A percentile compares a stretch with the other conserved stretches of the same genome.
Evolutionary conservation across 2,797 vertebrate species (phyloP).

Genomic region (Clarias fuscus): DNA sequence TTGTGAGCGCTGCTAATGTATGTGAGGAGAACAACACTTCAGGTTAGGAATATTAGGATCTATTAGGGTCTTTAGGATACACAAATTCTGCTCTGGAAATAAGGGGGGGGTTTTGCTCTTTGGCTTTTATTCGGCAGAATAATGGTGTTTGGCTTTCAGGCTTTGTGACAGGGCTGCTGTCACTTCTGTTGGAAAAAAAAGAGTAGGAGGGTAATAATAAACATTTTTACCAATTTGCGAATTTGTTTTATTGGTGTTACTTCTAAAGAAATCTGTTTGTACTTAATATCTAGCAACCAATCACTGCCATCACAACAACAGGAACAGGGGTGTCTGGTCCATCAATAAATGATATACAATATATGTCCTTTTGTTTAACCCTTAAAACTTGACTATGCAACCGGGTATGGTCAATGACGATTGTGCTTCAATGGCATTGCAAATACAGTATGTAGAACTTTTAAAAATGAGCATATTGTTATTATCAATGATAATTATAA

Average conservation of each 20-base stretch:
- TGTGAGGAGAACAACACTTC: conserved; percentile 23
- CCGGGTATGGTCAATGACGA: too few species aligned
- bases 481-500: too few species aligned
- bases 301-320: neutral
- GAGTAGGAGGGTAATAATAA: neutral
- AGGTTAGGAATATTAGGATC: conserved; percentile 22
- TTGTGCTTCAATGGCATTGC: too few species aligned
- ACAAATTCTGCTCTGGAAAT: conserved; percentile 23
- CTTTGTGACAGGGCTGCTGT: neutral
- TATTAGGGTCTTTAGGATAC: conserved; percentile 19
- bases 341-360: too few species aligned
- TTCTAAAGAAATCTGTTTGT: neutral
- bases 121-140: neutral
- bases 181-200: conserved; percentile 16
- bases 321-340: neutral
- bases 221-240: neutral
- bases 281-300: neutral
- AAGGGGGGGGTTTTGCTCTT: conserved; percentile 6
- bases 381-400: too few species aligned
- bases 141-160: conserved; percentile 11
- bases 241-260: neutral
- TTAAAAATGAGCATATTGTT: too few species aligned
- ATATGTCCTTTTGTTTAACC: too few species aligned
- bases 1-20: neutral
- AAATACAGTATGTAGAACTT: too few species aligned